Evolutionary conservation across 2,888 invertebrate species (phyloP), one percentile per base, ranked within the genome.

Genomic region (Strigamia crassipes): DNA sequence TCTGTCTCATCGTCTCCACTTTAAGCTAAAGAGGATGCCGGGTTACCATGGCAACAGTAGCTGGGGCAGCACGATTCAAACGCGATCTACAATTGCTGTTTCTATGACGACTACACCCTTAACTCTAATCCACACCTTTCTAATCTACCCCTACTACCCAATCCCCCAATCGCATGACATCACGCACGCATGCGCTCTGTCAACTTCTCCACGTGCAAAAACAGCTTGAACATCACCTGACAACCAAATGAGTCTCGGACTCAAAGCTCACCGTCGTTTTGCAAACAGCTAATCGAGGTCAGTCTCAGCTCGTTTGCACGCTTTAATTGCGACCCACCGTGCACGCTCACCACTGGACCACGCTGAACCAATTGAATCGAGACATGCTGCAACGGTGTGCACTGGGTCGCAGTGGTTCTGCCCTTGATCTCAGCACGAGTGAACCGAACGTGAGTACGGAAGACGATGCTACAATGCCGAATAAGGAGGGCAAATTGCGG

Each of bases 401-500:
- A n/a, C 31, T 73, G 8, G 73, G 73, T 10, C 73, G 73, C 3
- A 73, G 73, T 73, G 73, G 73, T 9, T 73, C 73, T 23, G 73
- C 73, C 23, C 73, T 73, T 31, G 73, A 73, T 73, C 73, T 73
- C 9, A 15, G 73, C 13, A n/a, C 73, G 73, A 73, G 73, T 73
- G 73, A 73, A 6, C 73, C 73, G 8, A 73, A 73, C 31, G 73
- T 73, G 13, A 73, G 31, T 31, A 31, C 73, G 73, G 73, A 15
- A 13, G 31, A 73, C 6, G 73, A 73, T 73, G 31, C 31, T 10
- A 31, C 18, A 18, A 56, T 56, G 56, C 56, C 73, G 31, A 73
- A n/a, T 18, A 82, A 84, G n/a, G 84, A 85, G 10, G 86, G 87
- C n/a, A 86, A 86, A 79, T 84, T 88, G 79, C 84, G 88, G 34